Conservation (phyloP, 2,113 vertebrate species). For the Pholis gunnellus region DNA sequence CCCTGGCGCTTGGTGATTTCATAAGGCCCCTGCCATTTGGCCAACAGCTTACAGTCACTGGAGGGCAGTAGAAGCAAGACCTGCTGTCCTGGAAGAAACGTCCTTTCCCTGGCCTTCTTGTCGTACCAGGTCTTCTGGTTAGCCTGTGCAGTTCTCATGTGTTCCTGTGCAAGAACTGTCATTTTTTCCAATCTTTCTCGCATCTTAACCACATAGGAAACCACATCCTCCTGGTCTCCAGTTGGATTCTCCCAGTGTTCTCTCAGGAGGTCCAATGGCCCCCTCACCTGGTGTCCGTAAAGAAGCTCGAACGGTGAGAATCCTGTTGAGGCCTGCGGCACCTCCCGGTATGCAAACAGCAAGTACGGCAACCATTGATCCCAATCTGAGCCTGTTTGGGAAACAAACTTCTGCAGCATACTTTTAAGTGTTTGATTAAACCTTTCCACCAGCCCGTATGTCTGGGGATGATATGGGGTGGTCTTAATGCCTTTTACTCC, state of each 20-base stretch:
- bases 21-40: not conserved
- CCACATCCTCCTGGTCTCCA: too few species aligned
- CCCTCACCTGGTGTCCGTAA: not conserved
- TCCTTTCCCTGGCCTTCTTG: not conserved
- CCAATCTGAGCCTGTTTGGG: not conserved
- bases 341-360: constrained; percentile 4
- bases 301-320: constrained; percentile 18
- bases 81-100: not conserved
- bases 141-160: not conserved
- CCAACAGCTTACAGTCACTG: not conserved
- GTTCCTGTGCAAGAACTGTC: not conserved
- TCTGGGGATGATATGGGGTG: too few species aligned
- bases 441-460: too few species aligned
- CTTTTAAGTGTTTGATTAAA: too few species aligned
- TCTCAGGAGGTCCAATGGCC: constrained; percentile 1
- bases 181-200: not conserved
- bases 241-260: constrained; percentile 13
- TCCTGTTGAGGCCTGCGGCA: constrained; percentile 1
- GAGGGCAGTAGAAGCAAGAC: not conserved
- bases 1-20: not conserved
- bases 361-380: constrained; percentile 20
- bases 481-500: too few species aligned
- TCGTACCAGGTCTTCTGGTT: constrained; percentile 6
- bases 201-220: too few species aligned
- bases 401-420: constrained; percentile 29